Conservation (phyloP, 2,113 vertebrate species). For the Corythoichthys haematopterus region DNA sequence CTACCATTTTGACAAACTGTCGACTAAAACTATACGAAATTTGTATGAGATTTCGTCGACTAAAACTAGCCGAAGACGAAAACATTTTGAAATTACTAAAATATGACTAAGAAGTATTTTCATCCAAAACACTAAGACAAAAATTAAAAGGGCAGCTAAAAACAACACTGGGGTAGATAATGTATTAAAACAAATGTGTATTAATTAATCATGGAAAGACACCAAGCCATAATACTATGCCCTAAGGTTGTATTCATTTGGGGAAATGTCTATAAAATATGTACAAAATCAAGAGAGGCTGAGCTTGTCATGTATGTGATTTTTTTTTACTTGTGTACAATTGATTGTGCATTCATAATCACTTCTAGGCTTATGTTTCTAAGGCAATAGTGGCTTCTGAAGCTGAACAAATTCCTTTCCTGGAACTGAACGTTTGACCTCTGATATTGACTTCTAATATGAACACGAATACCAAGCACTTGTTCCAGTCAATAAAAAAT, state of each 20-base stretch:
- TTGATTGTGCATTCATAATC: neutral
- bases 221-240: neutral
- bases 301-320: too few relatives aligned
- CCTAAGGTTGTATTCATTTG: neutral
- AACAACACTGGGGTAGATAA: neutral
- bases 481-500: neutral
- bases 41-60: too few relatives aligned
- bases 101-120: too few relatives aligned
- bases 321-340: neutral
- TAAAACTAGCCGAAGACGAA: too few relatives aligned
- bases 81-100: too few relatives aligned
- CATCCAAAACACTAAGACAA: too few relatives aligned
- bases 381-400: neutral
- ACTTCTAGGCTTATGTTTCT: neutral
- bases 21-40: too few relatives aligned
- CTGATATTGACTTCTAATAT: neutral
- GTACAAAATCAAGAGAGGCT: too few relatives aligned
- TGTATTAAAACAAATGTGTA: conserved; percentile 7
- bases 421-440: neutral
- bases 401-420: neutral
- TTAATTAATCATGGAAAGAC: neutral
- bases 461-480: neutral
- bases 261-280: too few relatives aligned
- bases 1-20: too few relatives aligned
- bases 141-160: too few relatives aligned